A percentile compares a stretch with the other conserved stretches of the same genome.
phyloP scores from a whole-genome alignment of 2,888 invertebrate genomes.

The Limnephilus rhombicus region DNA sequence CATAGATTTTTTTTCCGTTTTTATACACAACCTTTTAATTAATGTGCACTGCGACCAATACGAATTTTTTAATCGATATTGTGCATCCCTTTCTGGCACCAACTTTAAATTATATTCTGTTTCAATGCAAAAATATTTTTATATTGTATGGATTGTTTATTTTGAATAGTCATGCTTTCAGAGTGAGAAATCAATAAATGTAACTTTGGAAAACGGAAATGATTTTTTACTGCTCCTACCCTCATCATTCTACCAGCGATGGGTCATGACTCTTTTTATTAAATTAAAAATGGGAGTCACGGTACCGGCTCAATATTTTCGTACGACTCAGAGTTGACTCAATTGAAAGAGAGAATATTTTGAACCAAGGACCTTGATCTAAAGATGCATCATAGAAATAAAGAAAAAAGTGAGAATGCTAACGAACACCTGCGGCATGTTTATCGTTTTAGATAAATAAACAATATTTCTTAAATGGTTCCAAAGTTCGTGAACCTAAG shows the following conservation, averaged over 20 bases:
- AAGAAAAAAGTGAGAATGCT: too few relatives aligned
- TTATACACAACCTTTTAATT: not conserved
- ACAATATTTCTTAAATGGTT: too few relatives aligned
- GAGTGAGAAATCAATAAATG: constrained; percentile 38
- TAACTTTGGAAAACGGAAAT: constrained; percentile 30
- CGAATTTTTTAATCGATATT: not conserved
- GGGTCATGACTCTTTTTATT: too few relatives aligned
- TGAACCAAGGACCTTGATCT: too few relatives aligned
- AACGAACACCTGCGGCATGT: too few relatives aligned
- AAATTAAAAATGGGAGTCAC: too few relatives aligned
- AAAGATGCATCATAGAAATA: too few relatives aligned
- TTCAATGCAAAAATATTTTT: not conserved
- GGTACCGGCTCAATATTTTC: too few relatives aligned
- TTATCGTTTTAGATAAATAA: too few relatives aligned
- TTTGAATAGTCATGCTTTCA: not conserved
- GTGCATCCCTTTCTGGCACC: not conserved
- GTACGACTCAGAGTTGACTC: too few relatives aligned
- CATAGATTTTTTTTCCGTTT: constrained; percentile 29
- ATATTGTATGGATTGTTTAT: not conserved
- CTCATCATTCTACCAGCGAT: not conserved
- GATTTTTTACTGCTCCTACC: not conserved
- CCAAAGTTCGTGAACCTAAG: too few relatives aligned
- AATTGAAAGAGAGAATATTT: too few relatives aligned
- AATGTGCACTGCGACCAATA: not conserved
- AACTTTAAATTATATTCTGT: not conserved